Conservation (phyloP, 2,113 vertebrate species). For the Trochalopteron elliotii region DNA sequence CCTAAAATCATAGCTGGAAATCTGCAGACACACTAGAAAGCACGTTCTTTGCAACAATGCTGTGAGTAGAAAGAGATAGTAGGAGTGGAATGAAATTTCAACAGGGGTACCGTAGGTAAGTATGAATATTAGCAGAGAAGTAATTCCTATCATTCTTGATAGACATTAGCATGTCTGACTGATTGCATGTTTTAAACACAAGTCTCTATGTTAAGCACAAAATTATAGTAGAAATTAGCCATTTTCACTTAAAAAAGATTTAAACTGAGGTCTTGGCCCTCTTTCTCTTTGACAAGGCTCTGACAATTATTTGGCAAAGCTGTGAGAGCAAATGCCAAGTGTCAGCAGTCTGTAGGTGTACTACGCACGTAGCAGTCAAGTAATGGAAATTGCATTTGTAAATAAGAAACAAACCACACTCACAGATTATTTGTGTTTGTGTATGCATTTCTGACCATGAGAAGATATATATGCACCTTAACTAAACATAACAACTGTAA, state of each 20-base stretch:
- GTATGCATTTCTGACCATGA: background rate
- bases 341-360: background rate
- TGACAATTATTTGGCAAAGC: background rate
- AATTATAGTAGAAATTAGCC: background rate
- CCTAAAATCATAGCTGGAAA: rapidly evolving
- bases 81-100: background rate
- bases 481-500: background rate
- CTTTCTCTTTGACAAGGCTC: background rate
- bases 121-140: background rate
- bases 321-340: background rate
- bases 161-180: background rate
- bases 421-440: background rate
- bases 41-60: background rate
- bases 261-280: background rate
- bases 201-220: background rate
- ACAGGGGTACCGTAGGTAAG: background rate
- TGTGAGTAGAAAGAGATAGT: background rate
- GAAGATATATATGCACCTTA: background rate
- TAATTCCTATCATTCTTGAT: background rate
- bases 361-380: background rate
- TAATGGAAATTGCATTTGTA: background rate
- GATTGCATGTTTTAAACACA: background rate
- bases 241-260: background rate
- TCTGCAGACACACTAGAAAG: background rate
- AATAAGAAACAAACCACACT: background rate